Evolutionary conservation across 2,113 vertebrate genomes (phyloP), one percentile per base, ranked within the genome.

Genomic region (Centrocercus urophasianus): DNA sequence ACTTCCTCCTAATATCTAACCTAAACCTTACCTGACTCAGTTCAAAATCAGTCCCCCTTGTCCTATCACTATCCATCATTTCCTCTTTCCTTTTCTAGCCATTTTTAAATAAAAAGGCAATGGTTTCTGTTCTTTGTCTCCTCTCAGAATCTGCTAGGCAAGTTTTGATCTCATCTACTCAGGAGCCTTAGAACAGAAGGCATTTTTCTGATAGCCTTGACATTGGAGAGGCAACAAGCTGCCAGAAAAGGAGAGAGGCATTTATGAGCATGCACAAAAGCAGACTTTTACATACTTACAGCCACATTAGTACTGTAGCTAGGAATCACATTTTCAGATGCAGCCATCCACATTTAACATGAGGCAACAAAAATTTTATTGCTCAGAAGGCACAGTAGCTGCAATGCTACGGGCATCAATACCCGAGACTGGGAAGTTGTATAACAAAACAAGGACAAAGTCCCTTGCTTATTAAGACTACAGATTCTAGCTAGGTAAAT

Each of bases 81-180:
- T 90, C 52, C 36, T 87, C 36, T 48, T 84, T 83, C 30, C n/a
- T 65, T 24, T 57, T 28, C 22, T 32, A 79, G 13, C 2, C 10
- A 54, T 87, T 79, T 91, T 87, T 2, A 87, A 79, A 85, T 19
- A 87, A 72, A 85, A 89, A 65, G 22, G 3, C 15, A 11, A 70
- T 21, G 13, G n/a, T 8, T 85, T 69, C 52, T 59, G 54, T 61
- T 43, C 13, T 91, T 89, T 72, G 59, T 20, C 34, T 72, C 20
- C 63, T 87, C 34, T 85, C 66, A 76, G 56, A 63, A 63, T 79
- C 56, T 76, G n/a, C 48, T 72, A 48, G 48, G 54, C 40, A 92
- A 87, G 67, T 82, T 89, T 73, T 80, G 84, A 83, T 73, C 52
- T 80, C 80, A 66, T 85, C 40, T 95, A 50, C 54, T 87, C 54